A percentile compares a stretch with the other conserved stretches of the same genome.
Conservation (phyloP, 2,113 vertebrate species). For the Paramisgurnus dabryanus region DNA sequence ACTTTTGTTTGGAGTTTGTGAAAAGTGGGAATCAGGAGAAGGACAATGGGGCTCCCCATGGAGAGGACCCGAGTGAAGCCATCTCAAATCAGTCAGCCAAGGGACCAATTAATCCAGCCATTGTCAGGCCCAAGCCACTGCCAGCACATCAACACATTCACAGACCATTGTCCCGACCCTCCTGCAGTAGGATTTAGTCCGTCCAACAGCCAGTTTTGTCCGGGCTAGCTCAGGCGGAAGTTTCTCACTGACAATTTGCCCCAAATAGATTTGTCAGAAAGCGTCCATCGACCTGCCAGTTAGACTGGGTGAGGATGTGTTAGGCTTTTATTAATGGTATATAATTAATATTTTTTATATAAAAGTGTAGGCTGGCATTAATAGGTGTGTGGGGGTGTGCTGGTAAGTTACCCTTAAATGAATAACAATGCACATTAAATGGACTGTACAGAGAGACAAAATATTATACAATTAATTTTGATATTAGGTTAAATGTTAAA, state of each 20-base stretch:
- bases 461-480: background rate
- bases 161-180: slow-evolving; percentile 95
- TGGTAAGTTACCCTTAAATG: background rate
- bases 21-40: slow-evolving; percentile 99
- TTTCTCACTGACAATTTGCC: slow-evolving; percentile 99
- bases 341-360: background rate
- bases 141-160: slow-evolving; percentile 97
- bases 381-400: background rate
- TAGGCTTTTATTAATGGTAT: slow-evolving; percentile 33
- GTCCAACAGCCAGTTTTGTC: slow-evolving; percentile 99
- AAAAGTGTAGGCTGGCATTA: background rate
- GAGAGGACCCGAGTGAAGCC: slow-evolving; percentile 97
- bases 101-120: slow-evolving; percentile 99
- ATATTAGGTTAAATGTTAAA: slow-evolving; percentile 1
- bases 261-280: slow-evolving; percentile 99
- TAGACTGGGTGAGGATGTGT: slow-evolving; percentile 60
- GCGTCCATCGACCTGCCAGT: slow-evolving; percentile 78
- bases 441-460: background rate
- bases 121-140: slow-evolving; percentile 94
- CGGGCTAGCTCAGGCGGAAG: slow-evolving; percentile 99
- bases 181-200: slow-evolving; percentile 99
- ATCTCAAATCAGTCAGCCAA: slow-evolving; percentile 99
- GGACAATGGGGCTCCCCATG: slow-evolving; percentile 98
- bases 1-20: slow-evolving; percentile 99
- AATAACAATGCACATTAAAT: background rate